Evolutionary conservation across 2,113 vertebrate species (phyloP).

Genomic region (Apodemus sylvaticus): DNA sequence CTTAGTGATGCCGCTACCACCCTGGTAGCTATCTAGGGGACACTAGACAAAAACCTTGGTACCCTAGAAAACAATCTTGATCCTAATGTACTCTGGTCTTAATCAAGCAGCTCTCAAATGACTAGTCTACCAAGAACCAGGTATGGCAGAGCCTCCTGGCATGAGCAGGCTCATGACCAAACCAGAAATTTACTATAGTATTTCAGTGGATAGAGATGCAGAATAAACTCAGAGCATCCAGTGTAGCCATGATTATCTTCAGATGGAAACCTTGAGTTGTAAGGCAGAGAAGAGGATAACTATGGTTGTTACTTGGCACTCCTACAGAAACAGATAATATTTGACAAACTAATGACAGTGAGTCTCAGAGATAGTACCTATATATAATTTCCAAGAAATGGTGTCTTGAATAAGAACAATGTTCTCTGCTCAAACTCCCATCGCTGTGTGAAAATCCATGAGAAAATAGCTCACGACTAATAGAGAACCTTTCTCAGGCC

Average conservation of each 20-base stretch:
- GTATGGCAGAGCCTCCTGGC: not conserved
- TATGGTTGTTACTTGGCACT: not conserved
- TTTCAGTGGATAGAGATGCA: not conserved
- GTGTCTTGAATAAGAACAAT: not conserved
- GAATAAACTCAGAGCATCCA: not conserved
- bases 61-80: not conserved
- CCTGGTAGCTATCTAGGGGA: not conserved
- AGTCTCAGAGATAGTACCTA: not conserved
- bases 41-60: not conserved
- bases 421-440: not conserved
- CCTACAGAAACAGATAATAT: not conserved
- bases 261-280: not conserved
- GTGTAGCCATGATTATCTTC: not conserved
- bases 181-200: not conserved
- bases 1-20: not conserved
- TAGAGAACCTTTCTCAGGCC: not conserved
- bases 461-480: not conserved
- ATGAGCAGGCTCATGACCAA: not conserved
- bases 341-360: not conserved
- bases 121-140: not conserved
- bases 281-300: not conserved
- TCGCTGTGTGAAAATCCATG: not conserved
- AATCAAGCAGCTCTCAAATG: not conserved
- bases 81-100: not conserved
- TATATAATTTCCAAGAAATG: not conserved